Conservation (phyloP, 2,888 invertebrate genomes). For the Mythimna loreyi region DNA sequence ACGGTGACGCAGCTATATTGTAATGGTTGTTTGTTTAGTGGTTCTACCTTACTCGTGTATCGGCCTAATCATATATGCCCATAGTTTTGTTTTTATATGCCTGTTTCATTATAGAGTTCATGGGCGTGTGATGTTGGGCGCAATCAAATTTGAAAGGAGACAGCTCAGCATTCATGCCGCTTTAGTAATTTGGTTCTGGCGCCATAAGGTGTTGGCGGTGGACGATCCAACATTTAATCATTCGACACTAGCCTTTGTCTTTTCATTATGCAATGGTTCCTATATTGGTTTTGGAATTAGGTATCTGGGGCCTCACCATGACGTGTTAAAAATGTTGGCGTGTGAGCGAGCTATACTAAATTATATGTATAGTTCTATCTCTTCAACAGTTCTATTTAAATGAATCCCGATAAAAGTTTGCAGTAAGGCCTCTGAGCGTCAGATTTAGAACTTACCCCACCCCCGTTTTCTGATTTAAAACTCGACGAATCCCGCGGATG, state of each 20-base stretch:
- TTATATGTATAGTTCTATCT: too few relatives aligned
- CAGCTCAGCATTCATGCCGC: slow-evolving; percentile 85
- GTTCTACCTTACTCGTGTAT: slow-evolving; percentile 91
- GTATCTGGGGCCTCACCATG: neutral
- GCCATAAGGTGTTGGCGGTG: slow-evolving; percentile 85
- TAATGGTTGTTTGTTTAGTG: slow-evolving; percentile 90
- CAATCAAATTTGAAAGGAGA: slow-evolving; percentile 90
- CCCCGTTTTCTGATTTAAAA: too few relatives aligned
- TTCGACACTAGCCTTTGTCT: slow-evolving; percentile 69
- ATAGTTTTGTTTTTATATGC: slow-evolving; percentile 90
- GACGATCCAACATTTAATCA: slow-evolving; percentile 73
- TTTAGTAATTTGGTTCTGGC: slow-evolving; percentile 87
- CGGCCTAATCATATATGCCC: slow-evolving; percentile 90
- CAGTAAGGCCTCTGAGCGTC: too few relatives aligned
- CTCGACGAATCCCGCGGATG: too few relatives aligned
- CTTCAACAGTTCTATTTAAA: too few relatives aligned
- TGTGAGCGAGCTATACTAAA: too few relatives aligned
- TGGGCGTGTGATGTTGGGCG: slow-evolving; percentile 90
- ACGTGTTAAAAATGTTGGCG: too few relatives aligned
- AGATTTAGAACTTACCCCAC: neutral
- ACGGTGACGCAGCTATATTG: slow-evolving; percentile 88
- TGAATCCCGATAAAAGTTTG: too few relatives aligned
- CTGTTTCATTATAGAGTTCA: slow-evolving; percentile 90
- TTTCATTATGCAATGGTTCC: slow-evolving; percentile 14
- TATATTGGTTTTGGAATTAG: neutral